These are phyloP conservation scores for Margaritifera margaritifera DNA, from an alignment of 2,888 invertebrate genomes.

Conservation along the genomic window DNA sequence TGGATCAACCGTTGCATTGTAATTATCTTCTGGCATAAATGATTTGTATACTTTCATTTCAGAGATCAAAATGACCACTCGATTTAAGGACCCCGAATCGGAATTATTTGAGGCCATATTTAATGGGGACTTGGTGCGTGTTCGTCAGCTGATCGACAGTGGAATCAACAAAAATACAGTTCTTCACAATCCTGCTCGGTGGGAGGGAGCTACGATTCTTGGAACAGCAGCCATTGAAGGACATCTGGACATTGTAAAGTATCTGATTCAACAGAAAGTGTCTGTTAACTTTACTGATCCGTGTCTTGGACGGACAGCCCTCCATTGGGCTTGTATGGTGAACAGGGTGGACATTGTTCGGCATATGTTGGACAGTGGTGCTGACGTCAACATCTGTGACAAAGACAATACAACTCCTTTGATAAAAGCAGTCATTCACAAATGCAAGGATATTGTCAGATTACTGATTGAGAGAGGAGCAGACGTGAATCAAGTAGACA, in stretches of 20 bases:
- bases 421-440: constrained; percentile 39
- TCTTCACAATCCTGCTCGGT: constrained; percentile 38
- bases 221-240: constrained; percentile 49
- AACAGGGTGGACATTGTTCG: constrained; percentile 14
- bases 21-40: too few species aligned
- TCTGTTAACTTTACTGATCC: constrained; percentile 49
- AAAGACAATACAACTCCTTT: constrained; percentile 54
- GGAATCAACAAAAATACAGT: constrained; percentile 50
- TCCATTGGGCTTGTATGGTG: constrained; percentile 58
- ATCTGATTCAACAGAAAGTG: constrained; percentile 34
- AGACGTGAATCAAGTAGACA: constrained; percentile 2
- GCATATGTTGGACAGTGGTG: constrained; percentile 25
- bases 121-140: constrained; percentile 35
- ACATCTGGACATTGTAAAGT: constrained; percentile 41
- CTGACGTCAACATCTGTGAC: constrained; percentile 48
- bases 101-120: constrained; percentile 47
- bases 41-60: too few species aligned
- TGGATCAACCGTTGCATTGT: too few species aligned
- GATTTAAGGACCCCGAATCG: constrained; percentile 16
- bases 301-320: constrained; percentile 41
- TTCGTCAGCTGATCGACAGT: constrained; percentile 43
- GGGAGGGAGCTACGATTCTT: constrained; percentile 51
- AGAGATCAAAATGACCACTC: constrained; percentile 13
- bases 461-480: constrained; percentile 44
- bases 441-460: constrained; percentile 31